phyloP scores from a whole-genome alignment of 2,797 vertebrate species.

The Anas bahamensis region DNA sequence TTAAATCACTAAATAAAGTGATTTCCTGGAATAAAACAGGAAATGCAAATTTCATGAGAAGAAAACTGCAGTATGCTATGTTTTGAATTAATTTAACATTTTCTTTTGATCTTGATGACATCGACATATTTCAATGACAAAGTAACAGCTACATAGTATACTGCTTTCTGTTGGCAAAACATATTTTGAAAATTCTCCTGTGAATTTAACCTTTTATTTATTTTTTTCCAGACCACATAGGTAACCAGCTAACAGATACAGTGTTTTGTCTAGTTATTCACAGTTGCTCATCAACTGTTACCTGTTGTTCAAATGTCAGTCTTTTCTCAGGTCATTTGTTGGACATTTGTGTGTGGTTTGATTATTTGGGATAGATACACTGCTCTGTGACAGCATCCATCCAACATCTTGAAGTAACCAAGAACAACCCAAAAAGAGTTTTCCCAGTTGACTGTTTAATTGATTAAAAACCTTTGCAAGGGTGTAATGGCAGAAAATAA shows the following conservation, averaged over 20 bases:
- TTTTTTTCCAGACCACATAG: neutral
- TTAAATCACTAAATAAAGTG: neutral
- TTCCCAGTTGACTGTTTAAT: neutral
- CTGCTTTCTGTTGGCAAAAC: neutral
- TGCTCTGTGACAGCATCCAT: neutral
- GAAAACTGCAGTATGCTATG: neutral
- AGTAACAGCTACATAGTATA: neutral
- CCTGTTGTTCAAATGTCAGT: neutral
- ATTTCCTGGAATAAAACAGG: neutral
- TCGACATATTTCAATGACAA: neutral
- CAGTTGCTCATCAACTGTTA: neutral
- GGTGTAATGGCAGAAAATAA: neutral
- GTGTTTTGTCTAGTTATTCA: neutral
- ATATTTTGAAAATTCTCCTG: neutral
- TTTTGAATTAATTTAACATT: neutral
- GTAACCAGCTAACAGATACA: neutral
- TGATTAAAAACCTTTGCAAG: neutral
- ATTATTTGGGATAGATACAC: neutral
- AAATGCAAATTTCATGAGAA: neutral
- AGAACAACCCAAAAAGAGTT: neutral
- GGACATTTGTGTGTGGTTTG: neutral
- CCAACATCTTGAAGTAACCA: neutral
- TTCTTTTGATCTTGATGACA: neutral
- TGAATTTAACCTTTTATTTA: neutral
- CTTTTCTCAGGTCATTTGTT: neutral